phyloP scores from a whole-genome alignment of 2,888 invertebrate species.

The Synanthedon andrenaeformis region DNA sequence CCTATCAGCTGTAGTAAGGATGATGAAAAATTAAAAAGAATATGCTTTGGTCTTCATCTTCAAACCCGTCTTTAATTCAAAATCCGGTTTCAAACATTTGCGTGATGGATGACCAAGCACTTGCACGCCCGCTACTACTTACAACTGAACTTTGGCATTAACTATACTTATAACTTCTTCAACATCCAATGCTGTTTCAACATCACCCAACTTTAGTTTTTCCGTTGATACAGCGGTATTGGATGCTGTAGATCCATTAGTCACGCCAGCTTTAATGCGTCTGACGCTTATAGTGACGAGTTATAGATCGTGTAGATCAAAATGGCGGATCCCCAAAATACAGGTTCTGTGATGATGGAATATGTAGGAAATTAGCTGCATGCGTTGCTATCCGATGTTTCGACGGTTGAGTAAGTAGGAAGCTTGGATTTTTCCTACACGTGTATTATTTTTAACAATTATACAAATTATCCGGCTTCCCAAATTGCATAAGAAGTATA shows the following conservation, averaged over 20 bases:
- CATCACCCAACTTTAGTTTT: not conserved
- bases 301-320: conserved; percentile 54
- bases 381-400: conserved; percentile 7
- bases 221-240: not conserved
- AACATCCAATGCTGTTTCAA: conserved; percentile 21
- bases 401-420: not conserved
- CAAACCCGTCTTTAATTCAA: conserved; percentile 31
- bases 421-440: not conserved
- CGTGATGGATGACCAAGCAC: conserved; percentile 61
- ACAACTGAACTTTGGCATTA: conserved; percentile 18
- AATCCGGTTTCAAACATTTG: conserved; percentile 59
- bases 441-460: conserved; percentile 4
- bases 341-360: conserved; percentile 48
- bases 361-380: conserved; percentile 40
- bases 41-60: conserved; percentile 27
- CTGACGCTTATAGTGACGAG: conserved; percentile 33
- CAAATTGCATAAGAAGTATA: not conserved
- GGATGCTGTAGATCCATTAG: not conserved
- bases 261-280: not conserved
- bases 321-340: conserved; percentile 61
- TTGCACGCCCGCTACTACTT: conserved; percentile 29
- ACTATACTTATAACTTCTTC: conserved; percentile 1
- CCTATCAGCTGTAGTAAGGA: not conserved
- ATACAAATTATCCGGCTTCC: not conserved
- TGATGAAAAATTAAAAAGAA: conserved; percentile 21